Evolutionary conservation across 2,113 vertebrate species (phyloP).

Genomic region (Chlorodrepanis virens): DNA sequence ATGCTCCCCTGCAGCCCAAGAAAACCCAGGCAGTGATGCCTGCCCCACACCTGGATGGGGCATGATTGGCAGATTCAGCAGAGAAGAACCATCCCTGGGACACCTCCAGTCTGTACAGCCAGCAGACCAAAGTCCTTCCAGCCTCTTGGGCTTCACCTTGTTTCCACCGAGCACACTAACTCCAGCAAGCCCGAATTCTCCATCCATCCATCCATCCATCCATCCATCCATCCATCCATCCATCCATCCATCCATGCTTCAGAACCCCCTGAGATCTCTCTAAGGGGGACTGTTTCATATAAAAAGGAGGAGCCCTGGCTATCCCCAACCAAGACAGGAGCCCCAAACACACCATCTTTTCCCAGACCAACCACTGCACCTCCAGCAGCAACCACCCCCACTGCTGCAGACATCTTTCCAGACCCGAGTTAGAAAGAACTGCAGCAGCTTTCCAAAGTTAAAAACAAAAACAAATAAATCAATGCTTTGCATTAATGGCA

Average conservation of each 20-base stretch:
- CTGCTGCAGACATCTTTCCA: not conserved
- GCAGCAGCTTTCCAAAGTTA: not conserved
- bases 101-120: accelerated
- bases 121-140: not conserved
- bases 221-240: not conserved
- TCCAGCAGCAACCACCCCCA: not conserved
- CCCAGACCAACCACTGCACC: not conserved
- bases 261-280: not conserved
- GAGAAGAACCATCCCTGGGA: not conserved
- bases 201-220: not conserved
- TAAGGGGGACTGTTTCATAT: not conserved
- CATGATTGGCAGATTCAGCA: accelerated
- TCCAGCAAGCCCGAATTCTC: not conserved
- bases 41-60: not conserved
- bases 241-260: not conserved
- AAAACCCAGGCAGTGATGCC: accelerated
- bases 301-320: not conserved
- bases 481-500: not conserved
- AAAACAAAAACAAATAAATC: not conserved
- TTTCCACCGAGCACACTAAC: not conserved
- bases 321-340: accelerated
- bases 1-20: not conserved
- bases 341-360: too few relatives aligned
- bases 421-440: not conserved
- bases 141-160: not conserved